Conservation (phyloP, 2,797 vertebrate species). For the Gallinago nigripennis region DNA sequence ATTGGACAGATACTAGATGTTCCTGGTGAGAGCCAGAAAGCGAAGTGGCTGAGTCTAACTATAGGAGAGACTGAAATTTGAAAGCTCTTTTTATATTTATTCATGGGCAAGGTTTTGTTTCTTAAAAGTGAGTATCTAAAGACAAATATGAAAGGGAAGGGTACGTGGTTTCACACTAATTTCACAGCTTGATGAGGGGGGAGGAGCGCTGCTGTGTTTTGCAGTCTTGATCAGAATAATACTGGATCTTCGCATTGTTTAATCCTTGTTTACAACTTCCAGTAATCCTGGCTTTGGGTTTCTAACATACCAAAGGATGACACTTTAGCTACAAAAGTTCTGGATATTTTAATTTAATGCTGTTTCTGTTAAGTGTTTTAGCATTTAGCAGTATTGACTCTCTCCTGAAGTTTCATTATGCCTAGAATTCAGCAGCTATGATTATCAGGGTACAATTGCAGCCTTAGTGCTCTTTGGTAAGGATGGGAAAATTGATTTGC, state of each 20-base stretch:
- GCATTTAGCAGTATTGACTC: background rate
- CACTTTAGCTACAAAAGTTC: background rate
- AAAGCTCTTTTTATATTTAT: background rate
- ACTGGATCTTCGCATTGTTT: background rate
- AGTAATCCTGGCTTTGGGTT: background rate
- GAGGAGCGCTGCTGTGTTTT: background rate
- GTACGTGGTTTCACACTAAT: background rate
- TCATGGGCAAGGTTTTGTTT: background rate
- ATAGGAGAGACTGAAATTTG: background rate
- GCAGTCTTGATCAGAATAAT: background rate
- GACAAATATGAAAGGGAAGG: background rate
- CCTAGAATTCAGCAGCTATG: background rate
- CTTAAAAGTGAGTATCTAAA: background rate
- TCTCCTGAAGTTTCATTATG: slow-evolving; percentile 6
- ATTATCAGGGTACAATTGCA: slow-evolving; percentile 5
- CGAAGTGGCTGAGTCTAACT: background rate
- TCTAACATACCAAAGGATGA: background rate
- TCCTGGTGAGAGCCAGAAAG: background rate
- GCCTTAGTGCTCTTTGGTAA: background rate
- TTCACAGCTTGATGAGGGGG: background rate
- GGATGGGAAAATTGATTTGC: slow-evolving; percentile 23
- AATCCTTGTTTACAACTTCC: background rate
- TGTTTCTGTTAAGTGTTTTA: background rate
- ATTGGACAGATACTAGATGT: background rate
- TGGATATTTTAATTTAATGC: background rate